Conservation (phyloP, 1,140 invertebrate genomes). For the Cydia splendana region DNA sequence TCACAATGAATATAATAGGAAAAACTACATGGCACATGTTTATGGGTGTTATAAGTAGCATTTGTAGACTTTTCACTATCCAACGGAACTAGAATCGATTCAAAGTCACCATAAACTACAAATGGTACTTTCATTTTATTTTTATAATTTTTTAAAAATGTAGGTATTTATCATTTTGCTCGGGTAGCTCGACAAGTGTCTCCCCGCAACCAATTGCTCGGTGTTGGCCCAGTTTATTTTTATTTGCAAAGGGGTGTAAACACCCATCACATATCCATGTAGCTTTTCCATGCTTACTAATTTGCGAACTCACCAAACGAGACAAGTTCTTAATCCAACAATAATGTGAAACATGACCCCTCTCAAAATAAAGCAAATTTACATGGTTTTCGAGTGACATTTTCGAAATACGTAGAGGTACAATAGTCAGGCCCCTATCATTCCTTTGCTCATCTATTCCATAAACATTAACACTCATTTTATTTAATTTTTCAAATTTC, state of each 20-base stretch:
- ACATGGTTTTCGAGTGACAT: background rate
- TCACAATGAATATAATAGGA: constrained; percentile 51
- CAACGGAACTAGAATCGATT: constrained; percentile 45
- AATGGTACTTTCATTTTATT: constrained; percentile 50
- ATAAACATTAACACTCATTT: background rate
- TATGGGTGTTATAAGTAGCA: constrained; percentile 33
- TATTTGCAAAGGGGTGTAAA: background rate
- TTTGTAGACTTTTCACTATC: constrained; percentile 25
- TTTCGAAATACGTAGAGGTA: background rate
- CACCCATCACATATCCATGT: background rate
- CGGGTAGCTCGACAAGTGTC: background rate
- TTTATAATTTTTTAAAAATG: constrained; percentile 50
- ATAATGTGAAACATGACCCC: background rate
- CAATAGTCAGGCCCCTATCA: background rate
- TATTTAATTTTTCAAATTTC: constrained; percentile 22
- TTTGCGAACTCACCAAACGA: background rate
- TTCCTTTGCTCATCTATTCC: background rate
- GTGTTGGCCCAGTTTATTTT: background rate
- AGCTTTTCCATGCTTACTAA: background rate
- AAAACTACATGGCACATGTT: constrained; percentile 54
- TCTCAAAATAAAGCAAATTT: background rate
- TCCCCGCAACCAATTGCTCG: background rate
- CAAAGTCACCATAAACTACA: constrained; percentile 60
- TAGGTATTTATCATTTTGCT: constrained; percentile 41
- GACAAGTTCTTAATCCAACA: constrained; percentile 7